Percentiles rank a stretch among this genome's conserved stretches.
phyloP scores from a whole-genome alignment of 2,113 vertebrate species.

The Brachyhypopomus occidentalis region DNA sequence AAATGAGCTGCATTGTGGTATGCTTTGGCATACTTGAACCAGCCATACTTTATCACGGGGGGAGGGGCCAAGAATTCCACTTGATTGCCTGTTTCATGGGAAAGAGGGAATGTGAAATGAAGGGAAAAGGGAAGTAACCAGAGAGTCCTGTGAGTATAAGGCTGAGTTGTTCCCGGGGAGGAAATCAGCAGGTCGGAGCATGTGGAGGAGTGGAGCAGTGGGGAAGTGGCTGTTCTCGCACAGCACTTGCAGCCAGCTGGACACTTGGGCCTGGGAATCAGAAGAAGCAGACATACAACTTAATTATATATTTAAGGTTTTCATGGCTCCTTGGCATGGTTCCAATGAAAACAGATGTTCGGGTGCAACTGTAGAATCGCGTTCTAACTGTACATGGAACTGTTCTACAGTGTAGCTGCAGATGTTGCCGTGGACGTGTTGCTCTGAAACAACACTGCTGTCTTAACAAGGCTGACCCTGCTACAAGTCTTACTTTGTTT shows the following conservation, averaged over 20 bases:
- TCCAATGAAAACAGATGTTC: constrained; percentile 43
- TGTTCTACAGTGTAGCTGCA: constrained; percentile 39
- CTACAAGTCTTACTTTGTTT: no score
- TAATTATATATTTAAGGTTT: constrained; percentile 32
- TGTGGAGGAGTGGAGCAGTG: constrained; percentile 28
- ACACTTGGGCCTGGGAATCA: constrained; percentile 46
- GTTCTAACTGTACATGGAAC: constrained; percentile 6
- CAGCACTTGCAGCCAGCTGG: constrained; percentile 40
- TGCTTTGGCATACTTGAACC: background rate
- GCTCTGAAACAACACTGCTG: background rate
- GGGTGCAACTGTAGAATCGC: background rate
- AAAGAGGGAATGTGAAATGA: constrained; percentile 34
- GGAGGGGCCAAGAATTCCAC: background rate
- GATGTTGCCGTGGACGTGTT: constrained; percentile 13
- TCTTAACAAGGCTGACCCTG: background rate
- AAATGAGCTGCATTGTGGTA: background rate
- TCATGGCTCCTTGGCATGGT: constrained; percentile 5
- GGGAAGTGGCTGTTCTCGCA: constrained; percentile 40
- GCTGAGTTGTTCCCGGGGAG: constrained; percentile 27
- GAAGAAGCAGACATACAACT: constrained; percentile 7
- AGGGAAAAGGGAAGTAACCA: constrained; percentile 43
- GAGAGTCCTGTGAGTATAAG: constrained; percentile 48
- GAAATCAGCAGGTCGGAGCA: constrained; percentile 26
- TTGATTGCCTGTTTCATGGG: constrained; percentile 15
- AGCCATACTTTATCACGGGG: constrained; percentile 13